Evolutionary conservation across 2,888 invertebrate genomes (phyloP).

Genomic region (Isotomurus palustris): DNA sequence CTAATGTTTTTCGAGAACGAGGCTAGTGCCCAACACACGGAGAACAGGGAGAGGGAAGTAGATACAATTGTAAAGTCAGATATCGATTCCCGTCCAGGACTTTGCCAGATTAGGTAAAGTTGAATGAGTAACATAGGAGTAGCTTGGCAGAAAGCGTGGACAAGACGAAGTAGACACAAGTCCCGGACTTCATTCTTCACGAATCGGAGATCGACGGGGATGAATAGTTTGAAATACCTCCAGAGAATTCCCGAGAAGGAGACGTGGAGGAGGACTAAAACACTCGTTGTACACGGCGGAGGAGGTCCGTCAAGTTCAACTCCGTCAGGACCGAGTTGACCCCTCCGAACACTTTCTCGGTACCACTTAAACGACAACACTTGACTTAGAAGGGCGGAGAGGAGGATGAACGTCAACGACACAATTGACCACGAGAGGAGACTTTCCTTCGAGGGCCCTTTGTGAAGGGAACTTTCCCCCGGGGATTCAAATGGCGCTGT

Average conservation of each 20-base stretch:
- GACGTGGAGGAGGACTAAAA: conserved; percentile 58
- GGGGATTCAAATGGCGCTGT: conserved; percentile 10
- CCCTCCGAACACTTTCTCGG: conserved; percentile 42
- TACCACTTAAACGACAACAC: conserved; percentile 49
- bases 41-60: conserved; percentile 73
- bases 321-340: conserved; percentile 37
- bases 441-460: conserved; percentile 9
- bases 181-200: conserved; percentile 74
- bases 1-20: conserved; percentile 85
- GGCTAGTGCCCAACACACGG: conserved; percentile 84
- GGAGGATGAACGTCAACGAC: conserved; percentile 33
- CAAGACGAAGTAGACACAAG: conserved; percentile 68
- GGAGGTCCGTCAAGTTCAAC: conserved; percentile 54
- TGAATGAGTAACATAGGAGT: conserved; percentile 82
- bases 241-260: conserved; percentile 53
- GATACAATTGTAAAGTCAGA: conserved; percentile 71
- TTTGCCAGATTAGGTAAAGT: conserved; percentile 64
- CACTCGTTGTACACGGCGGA: conserved; percentile 64
- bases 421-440: conserved; percentile 38
- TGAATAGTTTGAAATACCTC: conserved; percentile 75
- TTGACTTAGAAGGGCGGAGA: conserved; percentile 47
- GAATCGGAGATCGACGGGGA: conserved; percentile 73
- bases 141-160: conserved; percentile 83
- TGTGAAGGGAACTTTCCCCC: neutral
- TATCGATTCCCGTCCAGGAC: conserved; percentile 55